These are phyloP conservation scores for Myotis daubentonii DNA, from an alignment of 2,797 vertebrate genomes.

Conservation along the genomic window DNA sequence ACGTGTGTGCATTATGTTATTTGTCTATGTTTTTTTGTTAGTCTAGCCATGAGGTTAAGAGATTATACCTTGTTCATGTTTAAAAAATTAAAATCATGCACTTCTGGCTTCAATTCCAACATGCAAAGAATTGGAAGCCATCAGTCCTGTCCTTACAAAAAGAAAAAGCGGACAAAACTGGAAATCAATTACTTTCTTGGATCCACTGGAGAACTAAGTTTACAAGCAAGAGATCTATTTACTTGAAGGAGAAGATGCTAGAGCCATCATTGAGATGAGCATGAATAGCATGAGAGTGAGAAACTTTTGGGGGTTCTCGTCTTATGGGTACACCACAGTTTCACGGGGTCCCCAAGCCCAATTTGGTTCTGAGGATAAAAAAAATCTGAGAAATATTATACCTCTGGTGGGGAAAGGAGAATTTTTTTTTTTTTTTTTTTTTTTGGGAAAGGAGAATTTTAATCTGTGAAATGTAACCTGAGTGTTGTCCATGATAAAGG, in stretches of 20 bases:
- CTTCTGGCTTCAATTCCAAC: neutral
- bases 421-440: too few species aligned
- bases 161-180: neutral
- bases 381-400: neutral
- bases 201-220: neutral
- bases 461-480: neutral
- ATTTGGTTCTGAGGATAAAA: neutral
- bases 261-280: neutral
- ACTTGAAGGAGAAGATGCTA: too few species aligned
- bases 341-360: neutral
- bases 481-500: neutral
- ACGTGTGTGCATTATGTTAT: neutral
- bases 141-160: neutral
- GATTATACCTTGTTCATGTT: neutral
- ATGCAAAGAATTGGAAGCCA: neutral
- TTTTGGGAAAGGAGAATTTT: neutral
- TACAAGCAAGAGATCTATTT: neutral
- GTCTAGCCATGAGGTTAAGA: neutral
- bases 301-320: neutral
- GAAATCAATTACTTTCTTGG: neutral
- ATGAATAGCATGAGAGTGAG: neutral
- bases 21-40: neutral
- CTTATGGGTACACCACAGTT: neutral
- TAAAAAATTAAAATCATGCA: neutral
- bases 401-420: neutral